A percentile compares a stretch with the other conserved stretches of the same genome.
These are phyloP conservation scores for Spodoptera litura DNA, from an alignment of 1,140 invertebrate species.

Conservation along the genomic window DNA sequence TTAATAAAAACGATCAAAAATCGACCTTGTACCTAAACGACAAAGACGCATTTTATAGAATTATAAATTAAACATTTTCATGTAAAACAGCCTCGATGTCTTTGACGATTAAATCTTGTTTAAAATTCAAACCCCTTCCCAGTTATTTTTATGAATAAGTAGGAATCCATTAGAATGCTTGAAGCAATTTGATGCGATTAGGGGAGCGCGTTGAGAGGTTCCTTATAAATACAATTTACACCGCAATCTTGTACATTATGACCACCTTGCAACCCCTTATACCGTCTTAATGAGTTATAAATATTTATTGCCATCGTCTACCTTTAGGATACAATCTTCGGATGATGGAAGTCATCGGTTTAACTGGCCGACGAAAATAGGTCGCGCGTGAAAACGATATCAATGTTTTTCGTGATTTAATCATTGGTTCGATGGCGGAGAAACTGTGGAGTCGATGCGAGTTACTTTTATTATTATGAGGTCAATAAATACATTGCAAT, in stretches of 20 bases:
- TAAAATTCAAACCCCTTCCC: constrained; percentile 27
- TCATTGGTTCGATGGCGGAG: no score
- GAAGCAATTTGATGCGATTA: constrained; percentile 37
- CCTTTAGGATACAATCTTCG: not conserved
- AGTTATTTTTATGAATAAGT: constrained; percentile 42
- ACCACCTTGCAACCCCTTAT: not conserved
- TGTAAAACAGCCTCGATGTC: not conserved
- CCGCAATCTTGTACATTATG: constrained; percentile 30
- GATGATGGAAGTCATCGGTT: not conserved
- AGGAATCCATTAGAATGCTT: constrained; percentile 33
- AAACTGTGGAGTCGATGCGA: no score
- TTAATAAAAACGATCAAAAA: no score
- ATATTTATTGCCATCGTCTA: constrained; percentile 46
- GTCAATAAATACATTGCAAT: no score
- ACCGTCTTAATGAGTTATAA: constrained; percentile 47
- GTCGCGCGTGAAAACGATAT: constrained; percentile 17
- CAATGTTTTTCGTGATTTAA: not conserved
- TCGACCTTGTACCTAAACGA: no score
- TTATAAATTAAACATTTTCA: not conserved
- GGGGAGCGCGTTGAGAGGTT: constrained; percentile 9
- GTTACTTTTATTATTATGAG: no score
- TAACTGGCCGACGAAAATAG: constrained; percentile 1
- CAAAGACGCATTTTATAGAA: no score
- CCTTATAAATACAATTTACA: constrained; percentile 34
- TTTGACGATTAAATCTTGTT: constrained; percentile 23